A percentile compares a stretch with the other conserved stretches of the same genome.
Evolutionary conservation across 2,888 invertebrate genomes (phyloP).

Genomic region (Ischnura elegans): DNA sequence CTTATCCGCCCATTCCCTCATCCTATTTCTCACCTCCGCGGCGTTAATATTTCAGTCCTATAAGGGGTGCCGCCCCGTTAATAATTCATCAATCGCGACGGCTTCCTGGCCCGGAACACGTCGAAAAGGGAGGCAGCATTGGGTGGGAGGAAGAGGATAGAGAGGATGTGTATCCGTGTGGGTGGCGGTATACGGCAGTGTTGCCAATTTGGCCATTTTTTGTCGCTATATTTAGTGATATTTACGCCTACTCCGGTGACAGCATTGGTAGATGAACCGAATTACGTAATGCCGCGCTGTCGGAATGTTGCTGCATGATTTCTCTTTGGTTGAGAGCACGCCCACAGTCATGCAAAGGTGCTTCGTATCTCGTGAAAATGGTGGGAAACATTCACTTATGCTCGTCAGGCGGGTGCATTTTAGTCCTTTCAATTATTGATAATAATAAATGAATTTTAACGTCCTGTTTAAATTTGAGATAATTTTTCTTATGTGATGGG

Average conservation of each 20-base stretch:
- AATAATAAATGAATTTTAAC: too few species aligned
- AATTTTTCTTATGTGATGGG: too few species aligned
- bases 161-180: background rate
- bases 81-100: slow-evolving; percentile 67
- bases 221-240: slow-evolving; percentile 26
- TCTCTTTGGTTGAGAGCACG: too few species aligned
- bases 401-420: too few species aligned
- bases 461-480: too few species aligned
- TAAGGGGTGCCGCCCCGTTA: slow-evolving; percentile 61
- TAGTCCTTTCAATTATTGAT: too few species aligned
- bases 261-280: background rate
- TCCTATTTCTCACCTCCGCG: slow-evolving; percentile 50
- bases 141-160: background rate
- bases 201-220: slow-evolving; percentile 25
- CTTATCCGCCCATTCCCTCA: background rate
- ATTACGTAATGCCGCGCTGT: background rate
- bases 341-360: background rate
- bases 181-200: background rate
- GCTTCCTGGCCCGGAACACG: slow-evolving; percentile 62
- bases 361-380: too few species aligned
- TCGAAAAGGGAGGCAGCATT: background rate
- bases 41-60: slow-evolving; percentile 64
- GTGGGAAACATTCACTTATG: too few species aligned
- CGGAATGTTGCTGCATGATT: background rate
- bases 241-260: background rate